Percentiles rank a stretch among this genome's conserved stretches.
Conservation (phyloP, 2,888 invertebrate genomes). For the Xestia c-nigrum region DNA sequence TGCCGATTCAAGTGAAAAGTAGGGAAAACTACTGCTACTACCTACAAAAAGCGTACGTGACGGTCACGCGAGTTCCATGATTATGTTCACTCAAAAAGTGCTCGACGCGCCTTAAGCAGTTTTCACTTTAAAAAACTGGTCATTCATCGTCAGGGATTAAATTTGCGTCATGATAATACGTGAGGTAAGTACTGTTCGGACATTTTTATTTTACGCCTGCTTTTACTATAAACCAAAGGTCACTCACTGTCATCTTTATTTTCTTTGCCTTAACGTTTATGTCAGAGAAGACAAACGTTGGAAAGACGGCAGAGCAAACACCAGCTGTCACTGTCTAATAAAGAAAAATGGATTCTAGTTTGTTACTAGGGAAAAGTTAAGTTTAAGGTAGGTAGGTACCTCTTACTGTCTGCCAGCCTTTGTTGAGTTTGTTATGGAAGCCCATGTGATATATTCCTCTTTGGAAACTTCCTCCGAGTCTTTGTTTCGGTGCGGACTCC, state of each 20-base stretch:
- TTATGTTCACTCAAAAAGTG: too few species aligned
- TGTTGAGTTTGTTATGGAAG: constrained; percentile 12
- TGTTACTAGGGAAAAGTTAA: not conserved
- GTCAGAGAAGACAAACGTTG: not conserved
- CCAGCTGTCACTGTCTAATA: not conserved
- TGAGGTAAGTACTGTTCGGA: not conserved
- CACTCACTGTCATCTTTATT: not conserved
- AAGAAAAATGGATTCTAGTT: too few species aligned
- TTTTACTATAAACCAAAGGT: not conserved
- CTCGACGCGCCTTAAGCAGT: too few species aligned
- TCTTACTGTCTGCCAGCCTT: constrained; percentile 59
- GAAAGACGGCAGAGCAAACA: not conserved
- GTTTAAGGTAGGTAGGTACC: not conserved
- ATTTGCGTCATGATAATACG: not conserved
- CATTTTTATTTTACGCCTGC: not conserved
- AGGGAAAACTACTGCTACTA: too few species aligned
- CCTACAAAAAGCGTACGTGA: too few species aligned
- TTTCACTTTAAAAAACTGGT: not conserved
- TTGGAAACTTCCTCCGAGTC: not conserved
- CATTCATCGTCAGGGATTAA: not conserved
- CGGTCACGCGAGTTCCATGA: too few species aligned
- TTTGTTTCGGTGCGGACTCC: not conserved
- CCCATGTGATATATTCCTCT: constrained; percentile 22
- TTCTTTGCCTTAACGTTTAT: not conserved
- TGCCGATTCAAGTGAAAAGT: too few species aligned